Percentiles rank a stretch among this genome's conserved stretches.
Evolutionary conservation across 2,113 vertebrate species (phyloP).

Genomic region (Chascanopsetta lugubris): DNA sequence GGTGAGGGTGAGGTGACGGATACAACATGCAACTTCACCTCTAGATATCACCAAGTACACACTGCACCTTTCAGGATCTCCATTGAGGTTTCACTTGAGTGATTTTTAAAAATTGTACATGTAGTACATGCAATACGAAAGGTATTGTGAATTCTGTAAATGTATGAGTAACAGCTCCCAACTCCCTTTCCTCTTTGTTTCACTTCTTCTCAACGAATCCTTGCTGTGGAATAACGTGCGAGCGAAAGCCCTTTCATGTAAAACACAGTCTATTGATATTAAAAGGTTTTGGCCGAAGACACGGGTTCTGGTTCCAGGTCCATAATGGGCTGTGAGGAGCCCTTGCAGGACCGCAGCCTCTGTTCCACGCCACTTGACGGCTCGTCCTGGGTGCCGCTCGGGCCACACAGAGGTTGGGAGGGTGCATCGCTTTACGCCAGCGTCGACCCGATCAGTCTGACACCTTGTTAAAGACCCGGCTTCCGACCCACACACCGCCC

Average conservation of each 20-base stretch:
- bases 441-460: constrained; percentile 32
- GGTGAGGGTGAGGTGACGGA: too few relatives aligned
- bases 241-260: constrained; percentile 40
- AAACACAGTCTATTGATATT: constrained; percentile 31
- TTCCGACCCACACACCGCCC: constrained; percentile 39
- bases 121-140: too few relatives aligned
- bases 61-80: too few relatives aligned
- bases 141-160: too few relatives aligned
- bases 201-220: constrained; percentile 2
- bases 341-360: constrained; percentile 19
- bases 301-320: constrained; percentile 35
- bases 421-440: constrained; percentile 24
- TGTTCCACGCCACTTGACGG: constrained; percentile 14
- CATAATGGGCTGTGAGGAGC: constrained; percentile 38
- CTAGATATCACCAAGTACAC: too few relatives aligned
- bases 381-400: constrained; percentile 41
- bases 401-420: constrained; percentile 31
- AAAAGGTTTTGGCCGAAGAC: constrained; percentile 52
- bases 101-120: too few relatives aligned
- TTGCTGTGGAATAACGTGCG: neutral
- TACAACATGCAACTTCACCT: too few relatives aligned
- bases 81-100: too few relatives aligned
- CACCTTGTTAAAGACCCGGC: constrained; percentile 65
- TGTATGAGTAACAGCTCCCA: too few relatives aligned
- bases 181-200: constrained; percentile 1